Evolutionary conservation across 2,888 invertebrate genomes (phyloP), one percentile per base, ranked within the genome.

Genomic region (Crioceris asparagi): DNA sequence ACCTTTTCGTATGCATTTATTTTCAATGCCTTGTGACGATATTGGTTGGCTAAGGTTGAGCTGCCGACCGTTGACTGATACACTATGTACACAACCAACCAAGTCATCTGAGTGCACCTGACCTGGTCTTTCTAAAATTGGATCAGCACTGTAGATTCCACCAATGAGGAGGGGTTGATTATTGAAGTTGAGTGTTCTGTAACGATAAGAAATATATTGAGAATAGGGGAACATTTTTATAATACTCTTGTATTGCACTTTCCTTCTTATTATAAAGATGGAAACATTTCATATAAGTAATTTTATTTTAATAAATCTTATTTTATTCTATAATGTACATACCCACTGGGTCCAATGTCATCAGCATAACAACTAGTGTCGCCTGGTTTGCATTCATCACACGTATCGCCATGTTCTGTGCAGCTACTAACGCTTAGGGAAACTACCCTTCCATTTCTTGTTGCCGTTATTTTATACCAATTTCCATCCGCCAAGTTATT

Each of bases 61-160:
- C 1, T 78, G 68, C 15, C 88, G 74, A 3, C 91, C 92, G 55
- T 94, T 92, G 36, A 94, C 76, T 0, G 83, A 77, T 2, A 93
- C 82, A 49, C 88, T 88, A 56, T 92, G 90, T 48, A 94, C 77
- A 57, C 96, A 96, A 4, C 96, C 96, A 11, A 93, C 81, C 41
- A 96, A 79, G 60, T 94, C 93, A 57, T 93, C 92, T 0, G 91
- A 82, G 53, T 83, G 83, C 25, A 94, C 77, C 65, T 93, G 92
- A 0, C 88, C 90, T 0, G 87, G 87, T 29, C 91, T 74, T 60
- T 91, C 88, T 17, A 92, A 64, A 1, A 92, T 79, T 10, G 90
- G 85, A 63, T 88, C 87, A 0, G 91, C 85, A 47, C 79, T 79
- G 30, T 76, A 70, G 21, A 94, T 67, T 5, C 94, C 94, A 15